Conservation (phyloP, 2,888 invertebrate genomes). For the Coleophora deauratella region DNA sequence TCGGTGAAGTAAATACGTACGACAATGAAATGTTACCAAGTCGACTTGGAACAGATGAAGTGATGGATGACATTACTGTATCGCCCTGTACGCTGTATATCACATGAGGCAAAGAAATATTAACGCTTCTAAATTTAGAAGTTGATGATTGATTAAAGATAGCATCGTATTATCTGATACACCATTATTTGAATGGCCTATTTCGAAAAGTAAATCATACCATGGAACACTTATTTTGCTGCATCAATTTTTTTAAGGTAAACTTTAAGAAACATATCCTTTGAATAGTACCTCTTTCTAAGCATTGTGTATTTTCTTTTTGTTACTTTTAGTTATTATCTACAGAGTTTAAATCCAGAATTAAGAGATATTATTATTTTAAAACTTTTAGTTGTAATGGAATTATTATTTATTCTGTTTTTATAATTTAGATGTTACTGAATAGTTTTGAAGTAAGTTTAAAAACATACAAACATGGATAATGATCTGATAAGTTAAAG, state of each 20-base stretch:
- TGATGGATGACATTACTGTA: slow-evolving; percentile 21
- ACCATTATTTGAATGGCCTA: too few species aligned
- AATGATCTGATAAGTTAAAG: slow-evolving; percentile 7
- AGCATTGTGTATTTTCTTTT: slow-evolving; percentile 38
- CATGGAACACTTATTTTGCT: too few species aligned
- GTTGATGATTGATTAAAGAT: too few species aligned
- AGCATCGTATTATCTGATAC: too few species aligned
- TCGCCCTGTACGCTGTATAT: slow-evolving; percentile 16
- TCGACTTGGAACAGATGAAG: slow-evolving; percentile 30
- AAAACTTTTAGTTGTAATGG: slow-evolving; percentile 40
- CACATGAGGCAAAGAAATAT: too few species aligned
- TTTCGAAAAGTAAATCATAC: too few species aligned
- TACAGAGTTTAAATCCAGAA: slow-evolving; percentile 65
- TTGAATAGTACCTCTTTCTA: slow-evolving; percentile 23
- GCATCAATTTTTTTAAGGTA: too few species aligned
- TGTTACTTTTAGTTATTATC: slow-evolving; percentile 62
- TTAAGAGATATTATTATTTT: slow-evolving; percentile 65
- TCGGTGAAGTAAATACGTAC: slow-evolving; percentile 23
- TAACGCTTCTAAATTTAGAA: too few species aligned
- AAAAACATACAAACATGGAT: slow-evolving; percentile 12
- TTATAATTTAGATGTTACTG: slow-evolving; percentile 21
- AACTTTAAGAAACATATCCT: too few species aligned
- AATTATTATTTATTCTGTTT: slow-evolving; percentile 60
- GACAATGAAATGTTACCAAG: slow-evolving; percentile 56
- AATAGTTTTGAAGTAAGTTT: slow-evolving; percentile 7